Evolutionary conservation across 2,113 vertebrate species (phyloP).

Genomic region (Porphyrio hochstetteri): DNA sequence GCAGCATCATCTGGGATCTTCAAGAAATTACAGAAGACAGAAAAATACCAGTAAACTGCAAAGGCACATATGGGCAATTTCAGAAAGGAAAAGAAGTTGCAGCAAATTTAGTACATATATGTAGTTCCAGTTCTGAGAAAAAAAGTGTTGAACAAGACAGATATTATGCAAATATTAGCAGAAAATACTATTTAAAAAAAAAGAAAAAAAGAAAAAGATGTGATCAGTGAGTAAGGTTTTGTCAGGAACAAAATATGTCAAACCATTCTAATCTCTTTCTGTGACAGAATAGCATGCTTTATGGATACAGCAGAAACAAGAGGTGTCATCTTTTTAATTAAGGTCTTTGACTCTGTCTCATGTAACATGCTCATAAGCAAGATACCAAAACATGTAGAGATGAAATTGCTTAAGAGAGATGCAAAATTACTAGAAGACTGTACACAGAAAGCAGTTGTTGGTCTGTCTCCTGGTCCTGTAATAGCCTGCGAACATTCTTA

Average conservation of each 20-base stretch:
- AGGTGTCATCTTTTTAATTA: background rate
- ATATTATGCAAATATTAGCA: background rate
- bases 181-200: background rate
- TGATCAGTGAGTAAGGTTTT: background rate
- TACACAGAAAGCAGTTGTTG: background rate
- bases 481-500: background rate
- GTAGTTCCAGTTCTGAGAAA: background rate
- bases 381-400: background rate
- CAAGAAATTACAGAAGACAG: background rate
- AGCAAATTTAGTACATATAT: background rate
- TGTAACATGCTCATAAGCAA: background rate
- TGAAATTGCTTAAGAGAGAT: background rate
- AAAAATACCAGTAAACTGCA: background rate
- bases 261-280: background rate
- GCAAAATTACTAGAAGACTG: background rate
- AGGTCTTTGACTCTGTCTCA: background rate
- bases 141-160: background rate
- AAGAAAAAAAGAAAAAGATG: background rate
- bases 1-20: background rate
- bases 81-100: background rate
- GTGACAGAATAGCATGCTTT: background rate
- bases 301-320: background rate
- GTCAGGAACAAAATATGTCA: background rate
- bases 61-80: background rate
- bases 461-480: background rate